These are phyloP conservation scores for Pao palembangensis DNA, from an alignment of 2,113 vertebrate species.

Conservation along the genomic window DNA sequence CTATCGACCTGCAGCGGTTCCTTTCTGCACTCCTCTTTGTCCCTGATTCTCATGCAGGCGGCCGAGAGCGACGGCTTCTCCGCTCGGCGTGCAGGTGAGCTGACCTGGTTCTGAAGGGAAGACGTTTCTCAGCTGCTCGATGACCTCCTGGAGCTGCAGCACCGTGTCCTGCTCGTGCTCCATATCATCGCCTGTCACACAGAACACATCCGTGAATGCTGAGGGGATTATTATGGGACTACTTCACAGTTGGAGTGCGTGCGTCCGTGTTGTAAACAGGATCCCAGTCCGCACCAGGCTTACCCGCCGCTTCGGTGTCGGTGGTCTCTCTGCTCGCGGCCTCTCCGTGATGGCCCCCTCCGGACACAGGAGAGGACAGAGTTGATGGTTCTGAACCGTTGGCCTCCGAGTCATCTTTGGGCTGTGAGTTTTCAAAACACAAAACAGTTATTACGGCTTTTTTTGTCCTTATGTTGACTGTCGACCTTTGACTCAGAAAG, in stretches of 20 bases:
- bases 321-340: conserved; percentile 83
- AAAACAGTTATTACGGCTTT: conserved; percentile 14
- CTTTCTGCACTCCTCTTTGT: conserved; percentile 50
- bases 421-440: conserved; percentile 67
- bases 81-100: conserved; percentile 1
- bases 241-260: conserved; percentile 17
- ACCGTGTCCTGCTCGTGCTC: conserved; percentile 88
- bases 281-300: conserved; percentile 20
- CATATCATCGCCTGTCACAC: conserved; percentile 79
- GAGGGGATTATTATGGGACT: neutral
- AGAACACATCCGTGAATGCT: neutral
- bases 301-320: conserved; percentile 89
- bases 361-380: conserved; percentile 87
- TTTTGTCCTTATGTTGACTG: neutral
- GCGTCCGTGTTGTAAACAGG: conserved; percentile 2
- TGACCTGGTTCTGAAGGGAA: conserved; percentile 82
- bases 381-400: conserved; percentile 84
- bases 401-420: conserved; percentile 83
- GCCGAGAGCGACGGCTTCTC: conserved; percentile 6
- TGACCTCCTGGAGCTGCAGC: conserved; percentile 93
- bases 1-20: conserved; percentile 20
- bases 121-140: conserved; percentile 92
- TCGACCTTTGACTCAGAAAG: neutral
- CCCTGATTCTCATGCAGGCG: conserved; percentile 20
- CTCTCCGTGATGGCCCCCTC: conserved; percentile 78